These are phyloP conservation scores for Cephus pulcher DNA, from an alignment of 2,888 invertebrate species.

Conservation along the genomic window DNA sequence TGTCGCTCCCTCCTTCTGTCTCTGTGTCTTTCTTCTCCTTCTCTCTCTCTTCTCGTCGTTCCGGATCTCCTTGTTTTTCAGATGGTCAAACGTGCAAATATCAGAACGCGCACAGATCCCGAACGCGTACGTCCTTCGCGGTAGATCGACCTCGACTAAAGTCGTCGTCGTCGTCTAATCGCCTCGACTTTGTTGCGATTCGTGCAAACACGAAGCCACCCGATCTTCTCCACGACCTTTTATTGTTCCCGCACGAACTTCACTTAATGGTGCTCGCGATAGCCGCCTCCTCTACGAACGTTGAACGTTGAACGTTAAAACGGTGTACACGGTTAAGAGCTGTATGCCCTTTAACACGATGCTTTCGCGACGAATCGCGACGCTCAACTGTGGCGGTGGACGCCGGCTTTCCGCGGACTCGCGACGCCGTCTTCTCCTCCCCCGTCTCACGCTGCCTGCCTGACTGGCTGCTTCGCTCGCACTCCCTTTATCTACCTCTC, in stretches of 20 bases:
- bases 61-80: background rate
- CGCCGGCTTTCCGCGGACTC: constrained; percentile 53
- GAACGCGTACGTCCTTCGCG: constrained; percentile 16
- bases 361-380: constrained; percentile 51
- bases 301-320: background rate
- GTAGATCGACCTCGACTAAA: constrained; percentile 41
- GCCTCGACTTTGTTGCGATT: constrained; percentile 8
- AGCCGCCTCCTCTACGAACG: background rate
- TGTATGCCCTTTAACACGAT: constrained; percentile 29
- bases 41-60: background rate
- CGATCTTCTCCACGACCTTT: constrained; percentile 7
- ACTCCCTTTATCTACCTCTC: constrained; percentile 10
- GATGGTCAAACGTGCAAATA: background rate
- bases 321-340: background rate
- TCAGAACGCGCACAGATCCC: background rate
- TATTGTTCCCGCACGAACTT: background rate
- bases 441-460: constrained; percentile 12
- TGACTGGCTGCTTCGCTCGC: constrained; percentile 11
- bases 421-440: constrained; percentile 46
- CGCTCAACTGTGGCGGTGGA: constrained; percentile 59
- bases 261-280: background rate
- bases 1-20: background rate
- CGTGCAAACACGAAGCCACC: constrained; percentile 23
- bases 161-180: constrained; percentile 13
- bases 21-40: constrained; percentile 3